Evolutionary conservation across 2,113 vertebrate genomes (phyloP).

Genomic region (Ginglymostoma cirratum): DNA sequence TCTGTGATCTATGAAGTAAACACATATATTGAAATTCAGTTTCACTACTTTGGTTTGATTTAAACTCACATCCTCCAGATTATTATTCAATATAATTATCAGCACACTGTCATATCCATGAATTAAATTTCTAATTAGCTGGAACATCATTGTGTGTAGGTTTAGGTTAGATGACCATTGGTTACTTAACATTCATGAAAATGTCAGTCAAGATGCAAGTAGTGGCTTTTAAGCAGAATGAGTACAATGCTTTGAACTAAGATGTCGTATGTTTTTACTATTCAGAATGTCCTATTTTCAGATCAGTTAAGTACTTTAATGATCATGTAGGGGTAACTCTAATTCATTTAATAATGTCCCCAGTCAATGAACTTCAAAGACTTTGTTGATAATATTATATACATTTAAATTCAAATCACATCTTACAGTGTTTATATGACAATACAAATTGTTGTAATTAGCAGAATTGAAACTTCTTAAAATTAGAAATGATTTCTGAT

Average conservation of each 20-base stretch:
- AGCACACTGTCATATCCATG: not conserved
- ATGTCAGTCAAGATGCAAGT: not conserved
- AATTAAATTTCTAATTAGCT: not conserved
- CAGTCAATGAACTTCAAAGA: not conserved
- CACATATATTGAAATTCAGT: not conserved
- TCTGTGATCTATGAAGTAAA: not conserved
- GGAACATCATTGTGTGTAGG: not conserved
- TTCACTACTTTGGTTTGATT: not conserved
- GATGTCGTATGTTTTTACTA: not conserved
- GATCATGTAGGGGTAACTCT: not conserved
- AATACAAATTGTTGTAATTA: not conserved
- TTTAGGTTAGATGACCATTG: not conserved
- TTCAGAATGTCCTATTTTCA: not conserved
- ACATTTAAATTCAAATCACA: not conserved
- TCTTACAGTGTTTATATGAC: not conserved
- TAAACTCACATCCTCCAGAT: not conserved
- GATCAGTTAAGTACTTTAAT: not conserved
- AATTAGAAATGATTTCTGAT: not conserved
- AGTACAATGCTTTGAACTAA: not conserved
- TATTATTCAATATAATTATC: not conserved
- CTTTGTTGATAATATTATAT: not conserved
- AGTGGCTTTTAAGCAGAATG: not conserved
- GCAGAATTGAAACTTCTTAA: not conserved
- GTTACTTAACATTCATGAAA: not conserved
- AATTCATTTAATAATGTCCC: not conserved